phyloP scores from a whole-genome alignment of 2,113 vertebrate genomes.

The Ibidorhyncha struthersii region DNA sequence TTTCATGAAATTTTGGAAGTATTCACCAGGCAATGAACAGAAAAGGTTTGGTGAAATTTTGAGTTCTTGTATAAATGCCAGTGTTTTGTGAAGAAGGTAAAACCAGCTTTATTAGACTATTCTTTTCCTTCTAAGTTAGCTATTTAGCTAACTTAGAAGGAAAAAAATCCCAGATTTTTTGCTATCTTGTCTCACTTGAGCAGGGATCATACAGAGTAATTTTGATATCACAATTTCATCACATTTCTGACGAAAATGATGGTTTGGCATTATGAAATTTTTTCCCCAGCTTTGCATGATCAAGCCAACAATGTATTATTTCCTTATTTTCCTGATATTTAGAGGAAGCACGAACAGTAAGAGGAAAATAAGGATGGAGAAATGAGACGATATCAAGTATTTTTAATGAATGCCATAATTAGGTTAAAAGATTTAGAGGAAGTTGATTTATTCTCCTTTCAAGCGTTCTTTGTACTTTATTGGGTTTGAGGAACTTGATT shows the following conservation, averaged over 20 bases:
- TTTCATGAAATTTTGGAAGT: neutral
- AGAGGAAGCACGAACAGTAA: neutral
- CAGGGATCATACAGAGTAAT: neutral
- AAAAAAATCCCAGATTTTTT: neutral
- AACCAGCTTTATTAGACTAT: neutral
- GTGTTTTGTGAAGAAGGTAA: neutral
- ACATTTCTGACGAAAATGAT: neutral
- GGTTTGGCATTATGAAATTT: neutral
- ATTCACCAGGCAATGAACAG: neutral
- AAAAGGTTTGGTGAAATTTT: neutral
- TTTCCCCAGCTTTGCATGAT: neutral
- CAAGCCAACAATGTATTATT: neutral
- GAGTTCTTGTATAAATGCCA: neutral
- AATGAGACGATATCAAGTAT: neutral
- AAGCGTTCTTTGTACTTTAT: conserved; percentile 46
- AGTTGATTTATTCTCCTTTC: conserved; percentile 65
- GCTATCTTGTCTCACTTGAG: neutral
- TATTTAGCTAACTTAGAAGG: neutral
- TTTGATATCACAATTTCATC: neutral
- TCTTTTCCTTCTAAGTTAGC: too few relatives aligned
- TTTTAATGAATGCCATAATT: conserved; percentile 51
- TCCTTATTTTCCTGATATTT: neutral
- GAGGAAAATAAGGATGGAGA: neutral
- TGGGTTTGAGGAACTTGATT: conserved; percentile 64
- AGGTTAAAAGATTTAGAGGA: conserved; percentile 41